phyloP scores from a whole-genome alignment of 1,140 invertebrate species.

The Ooceraea biroi region DNA sequence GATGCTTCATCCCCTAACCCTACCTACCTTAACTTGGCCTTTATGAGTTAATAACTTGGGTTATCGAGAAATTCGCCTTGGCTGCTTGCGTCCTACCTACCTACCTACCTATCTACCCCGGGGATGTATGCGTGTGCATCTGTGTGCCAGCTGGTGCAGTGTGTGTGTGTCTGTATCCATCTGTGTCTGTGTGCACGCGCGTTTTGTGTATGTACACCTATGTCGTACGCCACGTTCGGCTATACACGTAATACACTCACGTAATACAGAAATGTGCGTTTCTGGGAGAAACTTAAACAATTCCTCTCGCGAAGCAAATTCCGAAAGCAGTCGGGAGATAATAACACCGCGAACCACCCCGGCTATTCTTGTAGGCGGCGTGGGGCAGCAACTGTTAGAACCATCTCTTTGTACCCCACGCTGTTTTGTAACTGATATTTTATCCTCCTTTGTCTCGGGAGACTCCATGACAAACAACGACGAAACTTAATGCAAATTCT shows the following conservation, averaged over 20 bases:
- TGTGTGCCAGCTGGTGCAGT: too few species aligned
- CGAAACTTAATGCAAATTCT: constrained; percentile 34
- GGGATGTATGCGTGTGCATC: not conserved
- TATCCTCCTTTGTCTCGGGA: constrained; percentile 26
- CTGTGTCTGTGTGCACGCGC: not conserved
- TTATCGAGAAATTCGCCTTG: constrained; percentile 84
- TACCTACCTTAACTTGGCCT: constrained; percentile 81
- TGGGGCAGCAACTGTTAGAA: constrained; percentile 13
- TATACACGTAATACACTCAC: constrained; percentile 27
- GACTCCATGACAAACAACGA: constrained; percentile 11
- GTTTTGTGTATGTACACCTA: constrained; percentile 15
- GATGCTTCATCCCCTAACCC: constrained; percentile 76
- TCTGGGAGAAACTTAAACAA: constrained; percentile 68
- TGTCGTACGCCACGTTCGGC: constrained; percentile 35
- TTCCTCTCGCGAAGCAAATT: constrained; percentile 59
- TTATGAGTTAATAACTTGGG: constrained; percentile 86
- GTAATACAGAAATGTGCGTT: too few species aligned
- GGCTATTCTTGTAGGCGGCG: constrained; percentile 12
- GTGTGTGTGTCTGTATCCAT: not conserved
- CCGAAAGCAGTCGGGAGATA: constrained; percentile 46
- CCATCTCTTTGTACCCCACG: not conserved
- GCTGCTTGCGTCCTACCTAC: constrained; percentile 53
- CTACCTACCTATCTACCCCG: not conserved
- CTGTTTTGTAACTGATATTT: constrained; percentile 27
- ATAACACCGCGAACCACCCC: constrained; percentile 21